Base-by-base conservation (phyloP, 2,888 invertebrate species). In the Drosophila yooni region DNA sequence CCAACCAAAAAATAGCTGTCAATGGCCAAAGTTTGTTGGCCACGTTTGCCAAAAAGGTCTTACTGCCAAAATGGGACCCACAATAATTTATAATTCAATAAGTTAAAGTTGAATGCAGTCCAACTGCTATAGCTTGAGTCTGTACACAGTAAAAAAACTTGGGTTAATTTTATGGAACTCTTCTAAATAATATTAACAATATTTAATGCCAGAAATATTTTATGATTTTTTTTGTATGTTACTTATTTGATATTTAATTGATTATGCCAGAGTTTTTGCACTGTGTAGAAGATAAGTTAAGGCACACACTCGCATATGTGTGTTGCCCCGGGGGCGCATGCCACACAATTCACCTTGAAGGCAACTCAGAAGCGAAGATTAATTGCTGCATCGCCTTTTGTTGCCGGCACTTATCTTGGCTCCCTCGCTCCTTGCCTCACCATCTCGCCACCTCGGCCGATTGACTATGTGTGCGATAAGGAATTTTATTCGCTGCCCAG, bases 261-360 rank as follows among this genome's bases (percentile, higher is more conserved):
- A 7, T 40, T 21, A 21, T 21, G 21, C 0, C 29, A 11, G 27
- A 11, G n/a, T 31, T 69, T 48, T 43, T 46, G 21, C 48, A 31
- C 29, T 40, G 66, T 54, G 56, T 31, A 21, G 15, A n/a, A 54
- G 43, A 53, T 27, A 31, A 43, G 48, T 58, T 25, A 46, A 61
- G 38, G 4, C 68, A 58, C 50, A 63, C 63, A 59, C 46, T 27
- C 21, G 21, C n/a, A 59, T 46, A 68, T 69, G 53, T 40, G 27
- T 70, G 27, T 62, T 46, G 77, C 64, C 86, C 81, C 78, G 66
- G 66, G 83, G 86, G 87, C 90, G 89, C 90, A 90, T 86, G 90
- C 85, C 85, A 90, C 83, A 89, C 89, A 88, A 85, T 83, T 85
- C 90, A 85, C 85, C 90, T 85, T 88, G 90, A 88, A 88, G 83